Base-by-base conservation (phyloP, 2,113 vertebrate species). In the Psammodynastes pulverulentus region DNA sequence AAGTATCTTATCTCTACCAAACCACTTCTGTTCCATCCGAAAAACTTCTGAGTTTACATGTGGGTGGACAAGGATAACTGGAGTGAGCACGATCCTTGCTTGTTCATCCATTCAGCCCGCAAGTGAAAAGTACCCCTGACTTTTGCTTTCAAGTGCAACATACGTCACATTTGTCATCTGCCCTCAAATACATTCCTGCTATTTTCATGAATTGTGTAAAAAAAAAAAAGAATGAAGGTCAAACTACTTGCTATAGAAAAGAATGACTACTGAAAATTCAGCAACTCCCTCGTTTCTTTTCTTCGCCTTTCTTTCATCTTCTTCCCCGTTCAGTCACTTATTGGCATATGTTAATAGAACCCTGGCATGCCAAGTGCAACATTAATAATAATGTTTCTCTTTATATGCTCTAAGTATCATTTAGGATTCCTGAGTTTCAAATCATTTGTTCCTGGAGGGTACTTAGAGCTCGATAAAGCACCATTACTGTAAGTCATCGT, bases 381-480 rank as follows among this genome's bases (percentile, higher is more conserved):
- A 91, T 85, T 3, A 51, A 84, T 13, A 93, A 87, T 29, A 91
- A 24, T 85, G 5, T 34, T 91, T 39, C 90, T 94, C 52, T 89
- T 89, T 87, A 29, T 93, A 1, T 53, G 86, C n/a, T 88, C 52
- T 67, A 84, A 94, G 72, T 17, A 34, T 19, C 84, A 54, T 86
- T 56, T 87, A 72, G 72, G 17, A 13, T 91, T 52, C 54, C 90
- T 53, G 84, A 51, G 52, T 91, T 91, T 94, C 90, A 95, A 84
- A 79, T 26, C 1, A 0, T 88, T 94, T 39, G 90, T 88, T 92
- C 1, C 0, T 89, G 43, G 45, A 89, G 45, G 93, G 53, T 21
- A 0, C 94, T 95, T 86, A 53, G 45, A 91, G 91, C 91, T 94
- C 93, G 91, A 39, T 85, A 95, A 94, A 94, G 79, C 90, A 96